Evolutionary conservation across 2,797 vertebrate species (phyloP), one percentile per base, ranked within the genome.

Genomic region (Phoebastria nigripes): DNA sequence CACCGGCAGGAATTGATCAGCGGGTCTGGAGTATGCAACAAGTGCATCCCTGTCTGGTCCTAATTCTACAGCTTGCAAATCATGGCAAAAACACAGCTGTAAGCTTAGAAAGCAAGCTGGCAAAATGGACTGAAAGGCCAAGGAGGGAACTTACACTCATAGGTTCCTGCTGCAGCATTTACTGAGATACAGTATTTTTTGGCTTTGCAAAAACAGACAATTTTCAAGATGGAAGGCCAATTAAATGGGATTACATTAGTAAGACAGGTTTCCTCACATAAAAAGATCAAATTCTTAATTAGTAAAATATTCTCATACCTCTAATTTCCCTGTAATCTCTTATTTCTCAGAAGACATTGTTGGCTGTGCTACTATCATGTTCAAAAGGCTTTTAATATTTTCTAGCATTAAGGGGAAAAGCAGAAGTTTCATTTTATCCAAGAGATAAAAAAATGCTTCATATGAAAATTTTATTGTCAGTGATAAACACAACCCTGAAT

Each of bases 21-120:
- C 17, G 79, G 44, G 47, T 28, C 31, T 31, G 29, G 35, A 63
- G 26, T 19, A 11, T 6, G 28, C 39, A 84, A 51, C 35, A 54
- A 76, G 62, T 9, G 11, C 39, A 55, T 47, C 24, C 22, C 29
- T 29, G 15, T 6, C 14, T 66, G 16, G 19, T 89, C 21, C 44
- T 70, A 54, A 42, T 35, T 33, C 37, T 25, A 41, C 8, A 54
- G 15, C 4, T 35, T 72, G 46, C 8, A 89, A 71, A 81, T 44
- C 4, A 4, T 2, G 13, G 22, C 1, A 11, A 72, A 90, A 74
- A 39, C 17, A 13, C 0, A 4, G 19, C 51, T 35, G 51, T 8
- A 15, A 66, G 33, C 15, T 55, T 37, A 12, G 24, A 78, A 62
- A 66, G 29, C 41, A 84, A 47, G 44, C 0, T 19, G 56, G 13